phyloP scores from a whole-genome alignment of 2,113 vertebrate genomes.

The Podilymbus podiceps region DNA sequence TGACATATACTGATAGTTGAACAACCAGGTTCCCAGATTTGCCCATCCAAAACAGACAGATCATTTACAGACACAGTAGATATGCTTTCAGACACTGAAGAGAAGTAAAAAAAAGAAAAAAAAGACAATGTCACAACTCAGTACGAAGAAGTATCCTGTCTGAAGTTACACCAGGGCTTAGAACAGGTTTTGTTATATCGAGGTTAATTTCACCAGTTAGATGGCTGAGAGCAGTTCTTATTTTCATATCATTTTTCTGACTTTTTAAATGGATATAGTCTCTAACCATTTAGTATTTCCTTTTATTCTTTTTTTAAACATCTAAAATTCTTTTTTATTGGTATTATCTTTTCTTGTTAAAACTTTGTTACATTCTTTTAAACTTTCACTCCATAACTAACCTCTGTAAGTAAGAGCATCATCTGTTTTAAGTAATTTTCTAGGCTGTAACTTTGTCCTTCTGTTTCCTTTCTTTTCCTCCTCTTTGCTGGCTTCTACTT shows the following conservation, averaged over 20 bases:
- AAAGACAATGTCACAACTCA: background rate
- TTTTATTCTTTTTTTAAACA: background rate
- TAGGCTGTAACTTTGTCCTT: constrained; percentile 48
- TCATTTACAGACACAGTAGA: constrained; percentile 56
- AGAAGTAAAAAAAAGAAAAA: background rate
- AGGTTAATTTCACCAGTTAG: background rate
- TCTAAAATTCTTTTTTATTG: background rate
- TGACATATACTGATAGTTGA: constrained; percentile 71
- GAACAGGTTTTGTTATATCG: background rate
- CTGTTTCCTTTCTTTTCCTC: constrained; percentile 11
- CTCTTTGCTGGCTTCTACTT: background rate
- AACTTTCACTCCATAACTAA: constrained; percentile 21
- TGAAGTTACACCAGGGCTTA: background rate
- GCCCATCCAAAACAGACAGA: background rate
- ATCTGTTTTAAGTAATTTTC: constrained; percentile 60
- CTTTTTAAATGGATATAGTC: background rate
- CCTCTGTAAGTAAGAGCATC: constrained; percentile 39
- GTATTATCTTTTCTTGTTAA: background rate
- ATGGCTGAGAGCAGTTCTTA: background rate
- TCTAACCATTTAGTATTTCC: background rate
- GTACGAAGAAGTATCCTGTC: background rate
- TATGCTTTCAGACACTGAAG: constrained; percentile 44
- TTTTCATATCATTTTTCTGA: background rate
- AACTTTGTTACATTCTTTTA: background rate
- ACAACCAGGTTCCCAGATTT: constrained; percentile 43